Evolutionary conservation across 2,113 vertebrate genomes (phyloP).

Genomic region (Lepisosteus osseus): DNA sequence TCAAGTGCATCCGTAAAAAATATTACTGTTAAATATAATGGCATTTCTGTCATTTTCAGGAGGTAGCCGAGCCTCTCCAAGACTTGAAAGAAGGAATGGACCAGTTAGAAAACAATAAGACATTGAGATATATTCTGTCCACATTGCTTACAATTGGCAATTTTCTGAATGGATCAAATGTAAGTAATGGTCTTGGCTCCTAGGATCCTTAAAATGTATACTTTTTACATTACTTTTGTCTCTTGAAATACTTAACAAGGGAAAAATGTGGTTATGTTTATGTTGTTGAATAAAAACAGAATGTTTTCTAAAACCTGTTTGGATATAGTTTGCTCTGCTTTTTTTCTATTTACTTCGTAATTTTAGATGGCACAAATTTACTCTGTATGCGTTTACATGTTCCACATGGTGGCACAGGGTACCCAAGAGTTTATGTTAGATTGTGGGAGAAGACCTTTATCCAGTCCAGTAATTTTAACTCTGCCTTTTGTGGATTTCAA

Average conservation of each 20-base stretch:
- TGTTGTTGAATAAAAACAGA: slow-evolving; percentile 22
- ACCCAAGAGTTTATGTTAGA: too few relatives aligned
- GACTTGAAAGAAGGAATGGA: slow-evolving; percentile 98
- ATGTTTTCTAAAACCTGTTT: slow-evolving; percentile 38
- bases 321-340: slow-evolving; percentile 1
- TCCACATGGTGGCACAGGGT: too few relatives aligned
- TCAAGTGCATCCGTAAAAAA: too few relatives aligned
- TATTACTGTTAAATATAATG: neutral
- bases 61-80: slow-evolving; percentile 93
- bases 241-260: too few relatives aligned
- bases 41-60: slow-evolving; percentile 60
- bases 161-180: slow-evolving; percentile 93
- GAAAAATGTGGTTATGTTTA: neutral
- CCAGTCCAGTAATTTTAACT: too few relatives aligned
- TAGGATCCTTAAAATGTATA: neutral
- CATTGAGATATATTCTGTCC: slow-evolving; percentile 87
- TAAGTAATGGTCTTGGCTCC: slow-evolving; percentile 58
- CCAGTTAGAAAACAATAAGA: slow-evolving; percentile 93
- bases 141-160: slow-evolving; percentile 93
- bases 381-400: too few relatives aligned
- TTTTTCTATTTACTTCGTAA: neutral
- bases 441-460: too few relatives aligned
- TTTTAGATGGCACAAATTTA: neutral
- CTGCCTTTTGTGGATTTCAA: too few relatives aligned
- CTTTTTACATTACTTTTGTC: neutral